Conservation (phyloP, 2,888 invertebrate species). For the Nineta flava region DNA sequence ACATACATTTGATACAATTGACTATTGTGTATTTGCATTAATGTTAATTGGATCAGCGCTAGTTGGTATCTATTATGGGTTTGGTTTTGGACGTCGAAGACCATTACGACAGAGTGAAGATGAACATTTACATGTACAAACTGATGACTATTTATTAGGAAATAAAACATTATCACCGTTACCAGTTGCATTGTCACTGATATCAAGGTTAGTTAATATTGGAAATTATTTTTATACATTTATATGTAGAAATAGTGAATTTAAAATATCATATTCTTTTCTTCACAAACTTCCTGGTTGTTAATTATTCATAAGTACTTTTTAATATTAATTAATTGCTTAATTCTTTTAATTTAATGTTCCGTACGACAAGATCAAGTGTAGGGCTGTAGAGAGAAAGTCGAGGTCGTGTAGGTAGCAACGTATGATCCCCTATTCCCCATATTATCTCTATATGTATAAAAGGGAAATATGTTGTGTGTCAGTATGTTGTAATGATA, state of each 20-base stretch:
- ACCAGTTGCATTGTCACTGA: slow-evolving; percentile 72
- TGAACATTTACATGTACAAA: slow-evolving; percentile 9
- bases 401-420: too few relatives aligned
- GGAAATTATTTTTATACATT: neutral
- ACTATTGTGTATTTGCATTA: slow-evolving; percentile 54
- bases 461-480: too few relatives aligned
- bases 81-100: neutral
- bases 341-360: too few relatives aligned
- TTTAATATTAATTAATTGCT: too few relatives aligned
- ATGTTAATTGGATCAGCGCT: slow-evolving; percentile 55
- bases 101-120: slow-evolving; percentile 5
- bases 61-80: slow-evolving; percentile 56
- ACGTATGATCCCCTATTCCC: too few relatives aligned
- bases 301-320: too few relatives aligned
- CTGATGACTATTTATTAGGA: slow-evolving; percentile 59
- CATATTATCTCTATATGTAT: too few relatives aligned
- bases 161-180: slow-evolving; percentile 57
- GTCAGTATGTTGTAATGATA: too few relatives aligned
- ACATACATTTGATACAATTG: slow-evolving; percentile 25
- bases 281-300: too few relatives aligned
- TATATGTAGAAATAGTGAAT: neutral
- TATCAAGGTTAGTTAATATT: slow-evolving; percentile 48
- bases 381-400: too few relatives aligned
- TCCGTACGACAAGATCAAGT: too few relatives aligned
- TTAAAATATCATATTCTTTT: too few relatives aligned